Percentiles rank a stretch among this genome's conserved stretches.
Conservation (phyloP, 1,140 invertebrate genomes). For the Orchesella cincta region DNA sequence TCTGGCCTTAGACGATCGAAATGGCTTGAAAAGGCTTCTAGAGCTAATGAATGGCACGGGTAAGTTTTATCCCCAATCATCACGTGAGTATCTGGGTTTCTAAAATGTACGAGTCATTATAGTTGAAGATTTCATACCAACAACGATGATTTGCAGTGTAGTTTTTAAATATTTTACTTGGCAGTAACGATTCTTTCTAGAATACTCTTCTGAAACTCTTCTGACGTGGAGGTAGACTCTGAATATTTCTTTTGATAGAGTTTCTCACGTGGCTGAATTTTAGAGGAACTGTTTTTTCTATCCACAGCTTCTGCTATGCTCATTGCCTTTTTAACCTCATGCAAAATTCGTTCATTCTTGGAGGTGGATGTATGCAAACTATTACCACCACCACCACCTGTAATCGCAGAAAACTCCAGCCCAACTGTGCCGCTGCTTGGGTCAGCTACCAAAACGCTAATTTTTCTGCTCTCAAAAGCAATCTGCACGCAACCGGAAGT, state of each 20-base stretch:
- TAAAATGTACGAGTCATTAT: too few relatives aligned
- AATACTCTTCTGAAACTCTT: conserved; percentile 4
- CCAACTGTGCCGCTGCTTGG: conserved; percentile 65
- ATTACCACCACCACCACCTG: neutral
- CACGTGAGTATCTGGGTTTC: conserved; percentile 38
- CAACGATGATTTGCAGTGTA: too few relatives aligned
- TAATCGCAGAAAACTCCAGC: conserved; percentile 55
- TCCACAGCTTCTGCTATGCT: neutral
- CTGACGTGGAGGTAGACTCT: neutral
- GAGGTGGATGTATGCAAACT: neutral
- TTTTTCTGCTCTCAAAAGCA: conserved; percentile 68
- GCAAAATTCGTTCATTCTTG: conserved; percentile 13
- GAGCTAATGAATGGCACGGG: conserved; percentile 40
- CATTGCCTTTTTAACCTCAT: conserved; percentile 33
- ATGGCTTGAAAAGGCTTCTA: conserved; percentile 41
- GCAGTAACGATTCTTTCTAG: neutral
- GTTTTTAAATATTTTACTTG: too few relatives aligned
- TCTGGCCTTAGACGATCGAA: conserved; percentile 38
- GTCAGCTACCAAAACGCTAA: conserved; percentile 68
- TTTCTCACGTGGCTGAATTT: neutral
- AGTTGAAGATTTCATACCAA: too few relatives aligned
- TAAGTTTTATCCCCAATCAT: conserved; percentile 38
- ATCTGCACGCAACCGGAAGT: too few relatives aligned
- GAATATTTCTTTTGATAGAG: neutral
- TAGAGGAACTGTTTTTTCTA: neutral